These are phyloP conservation scores for Betta splendens DNA, from an alignment of 2,797 vertebrate genomes.

Conservation along the genomic window DNA sequence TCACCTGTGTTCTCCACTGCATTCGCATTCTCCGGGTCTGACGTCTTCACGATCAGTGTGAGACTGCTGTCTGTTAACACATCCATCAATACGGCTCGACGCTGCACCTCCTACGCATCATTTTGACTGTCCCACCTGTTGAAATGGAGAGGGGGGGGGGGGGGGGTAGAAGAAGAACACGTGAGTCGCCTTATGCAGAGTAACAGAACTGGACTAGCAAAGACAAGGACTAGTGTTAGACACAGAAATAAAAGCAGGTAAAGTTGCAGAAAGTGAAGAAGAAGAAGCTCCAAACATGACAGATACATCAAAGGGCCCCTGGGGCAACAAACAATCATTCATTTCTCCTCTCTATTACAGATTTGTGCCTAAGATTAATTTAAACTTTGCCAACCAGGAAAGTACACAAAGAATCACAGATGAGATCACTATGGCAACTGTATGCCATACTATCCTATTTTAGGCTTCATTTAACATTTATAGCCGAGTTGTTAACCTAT, in stretches of 20 bases:
- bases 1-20: constrained; percentile 91
- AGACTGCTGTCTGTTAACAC: constrained; percentile 92
- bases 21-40: constrained; percentile 88
- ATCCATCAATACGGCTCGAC: constrained; percentile 93
- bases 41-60: constrained; percentile 89
- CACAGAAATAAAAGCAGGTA: constrained; percentile 26
- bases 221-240: constrained; percentile 30
- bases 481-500: constrained; percentile 82
- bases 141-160: constrained; percentile 47
- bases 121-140: constrained; percentile 88
- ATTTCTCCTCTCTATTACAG: constrained; percentile 57
- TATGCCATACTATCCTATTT: constrained; percentile 80
- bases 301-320: constrained; percentile 49
- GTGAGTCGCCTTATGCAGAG: constrained; percentile 42
- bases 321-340: constrained; percentile 55
- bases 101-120: constrained; percentile 88
- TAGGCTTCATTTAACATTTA: constrained; percentile 83
- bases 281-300: constrained; percentile 42
- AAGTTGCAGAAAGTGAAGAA: constrained; percentile 44
- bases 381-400: constrained; percentile 74
- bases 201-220: constrained; percentile 36
- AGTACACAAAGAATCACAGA: constrained; percentile 73
- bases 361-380: constrained; percentile 68
- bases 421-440: constrained; percentile 82
- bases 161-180: constrained; percentile 34